Evolutionary conservation across 2,888 invertebrate genomes (phyloP).

Genomic region (Nowickia ferox): DNA sequence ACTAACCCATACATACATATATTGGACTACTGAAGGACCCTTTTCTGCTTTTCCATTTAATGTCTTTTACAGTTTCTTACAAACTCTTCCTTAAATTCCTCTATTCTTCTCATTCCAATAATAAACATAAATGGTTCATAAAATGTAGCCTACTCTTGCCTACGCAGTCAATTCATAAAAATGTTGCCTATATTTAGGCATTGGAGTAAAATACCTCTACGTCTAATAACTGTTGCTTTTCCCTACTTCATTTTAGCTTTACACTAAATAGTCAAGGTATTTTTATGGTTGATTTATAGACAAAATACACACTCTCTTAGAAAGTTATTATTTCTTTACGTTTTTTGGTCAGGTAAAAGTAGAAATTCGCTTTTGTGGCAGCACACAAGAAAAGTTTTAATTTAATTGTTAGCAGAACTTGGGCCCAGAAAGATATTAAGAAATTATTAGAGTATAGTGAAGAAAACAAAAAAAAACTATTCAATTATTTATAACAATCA

Average conservation of each 20-base stretch:
- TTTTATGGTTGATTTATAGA: slow-evolving; percentile 64
- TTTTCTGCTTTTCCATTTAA: slow-evolving; percentile 17
- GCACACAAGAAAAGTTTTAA: slow-evolving; percentile 64
- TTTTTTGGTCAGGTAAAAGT: slow-evolving; percentile 19
- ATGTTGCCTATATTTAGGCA: slow-evolving; percentile 55
- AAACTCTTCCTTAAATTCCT: background rate
- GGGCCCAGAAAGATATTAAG: slow-evolving; percentile 36
- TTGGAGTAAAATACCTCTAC: slow-evolving; percentile 27
- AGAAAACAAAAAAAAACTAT: slow-evolving; percentile 49
- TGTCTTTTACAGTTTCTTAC: slow-evolving; percentile 25
- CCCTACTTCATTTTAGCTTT: slow-evolving; percentile 9
- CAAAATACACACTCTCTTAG: slow-evolving; percentile 1
- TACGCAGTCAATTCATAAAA: slow-evolving; percentile 3
- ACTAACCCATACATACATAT: background rate
- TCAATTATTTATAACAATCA: slow-evolving; percentile 67
- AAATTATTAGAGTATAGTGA: slow-evolving; percentile 41
- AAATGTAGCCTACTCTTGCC: slow-evolving; percentile 53
- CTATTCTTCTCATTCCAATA: background rate
- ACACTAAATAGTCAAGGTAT: slow-evolving; percentile 45
- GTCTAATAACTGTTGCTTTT: slow-evolving; percentile 64
- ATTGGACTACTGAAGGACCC: background rate
- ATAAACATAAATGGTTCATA: background rate
- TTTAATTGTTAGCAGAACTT: slow-evolving; percentile 66
- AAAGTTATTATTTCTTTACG: background rate
- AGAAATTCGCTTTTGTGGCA: slow-evolving; percentile 35